Evolutionary conservation across 2,888 invertebrate genomes (phyloP), one percentile per base, ranked within the genome.

Genomic region (Andrena minutula): DNA sequence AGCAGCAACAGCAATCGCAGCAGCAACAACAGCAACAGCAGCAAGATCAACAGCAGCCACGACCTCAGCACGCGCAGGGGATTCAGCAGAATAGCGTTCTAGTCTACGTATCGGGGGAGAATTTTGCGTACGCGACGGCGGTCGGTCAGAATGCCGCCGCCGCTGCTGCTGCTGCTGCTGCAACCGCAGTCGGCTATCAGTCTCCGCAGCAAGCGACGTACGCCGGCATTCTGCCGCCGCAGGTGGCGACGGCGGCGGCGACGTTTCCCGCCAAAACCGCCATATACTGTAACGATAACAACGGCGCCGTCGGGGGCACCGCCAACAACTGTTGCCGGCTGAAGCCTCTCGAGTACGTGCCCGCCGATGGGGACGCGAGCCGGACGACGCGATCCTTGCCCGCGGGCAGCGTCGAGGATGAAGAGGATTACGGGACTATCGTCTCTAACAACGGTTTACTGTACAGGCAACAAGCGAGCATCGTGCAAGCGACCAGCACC

Each of bases 91-190:
- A 95, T 89, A 95, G 95, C 93, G 95, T 95, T 90, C 94, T 95
- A 94, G 95, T 95, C 81, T 95, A 95, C 92, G 95, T 95, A 66
- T 95, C 95, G 75, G 95, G 95, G 91, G 95, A 95, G 87, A 95
- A 95, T 92, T 95, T 95, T 90, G 94, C 95, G 78, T 95, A 95
- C 93, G 92, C 93, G 74, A 90, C 92, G 83, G 94, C 95, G 84
- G 94, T 95, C 82, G 94, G 94, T 85, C 94, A 94, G 87, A 90
- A 94, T 89, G 94, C 94, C 94, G 94, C 94, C 77, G 89, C 85
- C 77, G 83, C 80, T 76, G 94, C 94, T 94, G 94, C 94, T 71
- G 88, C 86, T 75, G 83, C 79, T 83, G 94, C 94, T 94, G 56
- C 56, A 3, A 94, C 94, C 82, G 89, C 88, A 81, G 85, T 81